Percentiles rank a stretch among this genome's conserved stretches.
Evolutionary conservation across 2,113 vertebrate species (phyloP).

Genomic region (Sprattus sprattus): DNA sequence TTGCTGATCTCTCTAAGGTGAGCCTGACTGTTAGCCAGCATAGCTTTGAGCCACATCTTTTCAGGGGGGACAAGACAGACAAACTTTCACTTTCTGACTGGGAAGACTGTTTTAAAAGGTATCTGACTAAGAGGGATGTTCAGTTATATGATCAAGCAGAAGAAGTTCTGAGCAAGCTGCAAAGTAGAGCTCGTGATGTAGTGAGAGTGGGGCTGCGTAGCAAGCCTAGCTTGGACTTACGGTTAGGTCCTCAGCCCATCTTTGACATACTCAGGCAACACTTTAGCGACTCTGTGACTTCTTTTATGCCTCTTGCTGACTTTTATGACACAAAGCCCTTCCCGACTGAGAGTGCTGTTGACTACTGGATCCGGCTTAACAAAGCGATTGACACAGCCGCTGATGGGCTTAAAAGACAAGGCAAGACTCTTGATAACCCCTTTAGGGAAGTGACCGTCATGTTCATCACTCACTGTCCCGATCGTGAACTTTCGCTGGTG

Average conservation of each 20-base stretch:
- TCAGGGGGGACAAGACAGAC: too few relatives aligned
- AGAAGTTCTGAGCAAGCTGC: too few relatives aligned
- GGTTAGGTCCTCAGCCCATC: background rate
- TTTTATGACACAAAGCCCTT: slow-evolving; percentile 25
- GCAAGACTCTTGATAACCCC: slow-evolving; percentile 8
- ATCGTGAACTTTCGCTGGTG: slow-evolving; percentile 20
- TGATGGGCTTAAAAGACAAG: slow-evolving; percentile 29
- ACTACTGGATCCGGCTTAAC: slow-evolving; percentile 37
- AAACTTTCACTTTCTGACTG: too few relatives aligned
- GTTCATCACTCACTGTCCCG: slow-evolving; percentile 37
- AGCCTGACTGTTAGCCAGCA: too few relatives aligned
- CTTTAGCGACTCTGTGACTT: slow-evolving; percentile 30
- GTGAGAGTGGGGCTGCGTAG: too few relatives aligned
- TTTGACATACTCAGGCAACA: slow-evolving; percentile 38
- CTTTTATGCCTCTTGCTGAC: slow-evolving; percentile 28
- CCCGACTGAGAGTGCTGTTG: slow-evolving; percentile 11
- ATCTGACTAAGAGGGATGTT: too few relatives aligned
- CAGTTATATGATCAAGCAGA: too few relatives aligned
- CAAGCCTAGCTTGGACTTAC: too few relatives aligned
- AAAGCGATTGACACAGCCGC: slow-evolving; percentile 31
- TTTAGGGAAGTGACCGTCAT: slow-evolving; percentile 18
- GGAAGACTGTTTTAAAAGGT: too few relatives aligned
- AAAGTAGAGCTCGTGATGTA: too few relatives aligned
- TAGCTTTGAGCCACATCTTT: too few relatives aligned
- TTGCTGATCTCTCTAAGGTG: too few relatives aligned